These are phyloP conservation scores for Chondrosia reniformis DNA, from an alignment of 37 sponge, comb jelly and placozoan genomes.

Conservation along the genomic window DNA sequence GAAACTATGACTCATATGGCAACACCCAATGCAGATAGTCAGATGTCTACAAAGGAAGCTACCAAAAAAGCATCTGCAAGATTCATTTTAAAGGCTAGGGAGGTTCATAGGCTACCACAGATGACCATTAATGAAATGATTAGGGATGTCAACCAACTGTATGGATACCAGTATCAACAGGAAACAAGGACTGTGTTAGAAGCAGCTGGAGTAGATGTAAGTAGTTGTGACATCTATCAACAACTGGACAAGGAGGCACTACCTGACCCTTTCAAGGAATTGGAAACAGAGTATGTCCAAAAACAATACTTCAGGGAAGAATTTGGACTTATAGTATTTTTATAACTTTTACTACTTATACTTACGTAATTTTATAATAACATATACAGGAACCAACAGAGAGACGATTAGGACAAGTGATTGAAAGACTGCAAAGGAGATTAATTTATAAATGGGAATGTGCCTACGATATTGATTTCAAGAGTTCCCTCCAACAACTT, in stretches of 20 bases:
- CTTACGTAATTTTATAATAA: no score
- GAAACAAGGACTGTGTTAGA: not conserved
- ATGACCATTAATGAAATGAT: not conserved
- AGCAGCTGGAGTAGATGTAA: not conserved
- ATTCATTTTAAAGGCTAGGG: not conserved
- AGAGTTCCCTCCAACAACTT: slow-evolving; percentile 2
- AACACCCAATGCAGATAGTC: no score
- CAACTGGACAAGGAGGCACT: not conserved
- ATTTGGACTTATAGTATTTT: no score
- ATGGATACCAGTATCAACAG: no score
- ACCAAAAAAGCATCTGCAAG: not conserved
- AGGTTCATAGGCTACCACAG: slow-evolving; percentile 1
- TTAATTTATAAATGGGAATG: no score
- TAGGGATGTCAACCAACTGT: not conserved
- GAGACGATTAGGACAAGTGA: not conserved
- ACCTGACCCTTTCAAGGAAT: not conserved
- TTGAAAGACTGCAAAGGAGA: not conserved
- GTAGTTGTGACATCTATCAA: no score
- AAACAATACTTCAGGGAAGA: not conserved
- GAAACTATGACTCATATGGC: no score
- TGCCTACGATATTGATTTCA: not conserved
- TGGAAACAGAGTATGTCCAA: slow-evolving; percentile 15
- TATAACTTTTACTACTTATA: no score
- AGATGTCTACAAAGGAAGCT: no score
- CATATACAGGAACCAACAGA: slow-evolving; percentile 11